Base-by-base conservation (phyloP, 2,888 invertebrate genomes). In the Drosophila borborema region DNA sequence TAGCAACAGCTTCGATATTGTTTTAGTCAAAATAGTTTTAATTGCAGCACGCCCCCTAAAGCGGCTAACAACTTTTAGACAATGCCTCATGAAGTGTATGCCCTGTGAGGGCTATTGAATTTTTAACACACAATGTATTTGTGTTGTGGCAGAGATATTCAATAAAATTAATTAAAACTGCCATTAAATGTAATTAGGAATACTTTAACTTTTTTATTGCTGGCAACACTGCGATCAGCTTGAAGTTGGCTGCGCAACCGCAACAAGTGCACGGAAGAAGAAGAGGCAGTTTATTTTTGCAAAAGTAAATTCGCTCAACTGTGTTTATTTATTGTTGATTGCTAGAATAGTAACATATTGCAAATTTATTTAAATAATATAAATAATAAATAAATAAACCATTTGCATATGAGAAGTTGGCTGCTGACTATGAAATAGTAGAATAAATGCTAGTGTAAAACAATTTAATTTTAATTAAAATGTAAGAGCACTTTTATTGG, bases 1-100 rank as follows among this genome's bases (percentile, higher is more conserved):
- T 64, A 76, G 74, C 73, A 73, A 77, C 82, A 69, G 81, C 79
- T 68, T 72, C 79, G 88, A 84, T 84, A 88, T 82, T 85, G 84
- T 88, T 88, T 87, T 84, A 76, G 72, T 72, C 82, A 85, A 84
- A 89, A 89, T 87, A 85, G 86, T 86, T 90, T 80, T 89, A 85
- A 86, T 83, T 86, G 84, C 78, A 74, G 72, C 66, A 64, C 58
- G 69, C 70, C 67, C 59, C 67, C 38, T 20, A 61, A 51, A 54
- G 66, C 61, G 46, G 61, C 65, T 9, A 60, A 63, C 64, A 77
- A 69, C 54, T 74, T 60, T 59, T 49, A 34, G 23, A 3, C 23
- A 49, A 53, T 61, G 55, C 63, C 72, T 20, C 49, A 18, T 49
- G 45, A 45, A 14, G 14, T n/a, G 36, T 20, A 41, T 18, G 12